Evolutionary conservation across 2,113 vertebrate species (phyloP).

Genomic region (Vidua macroura): DNA sequence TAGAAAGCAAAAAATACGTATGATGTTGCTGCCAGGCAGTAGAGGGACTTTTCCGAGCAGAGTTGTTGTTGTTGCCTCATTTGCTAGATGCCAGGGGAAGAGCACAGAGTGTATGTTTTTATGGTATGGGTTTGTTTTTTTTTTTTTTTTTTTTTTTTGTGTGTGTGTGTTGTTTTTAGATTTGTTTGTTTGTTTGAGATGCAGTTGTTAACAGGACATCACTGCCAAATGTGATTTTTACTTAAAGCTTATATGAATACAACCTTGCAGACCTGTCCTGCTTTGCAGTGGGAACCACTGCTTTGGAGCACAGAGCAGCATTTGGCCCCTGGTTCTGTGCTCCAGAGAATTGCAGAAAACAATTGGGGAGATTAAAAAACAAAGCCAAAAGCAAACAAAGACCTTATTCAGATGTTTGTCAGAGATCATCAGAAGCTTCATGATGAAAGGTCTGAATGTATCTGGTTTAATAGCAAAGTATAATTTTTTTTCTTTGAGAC

Average conservation of each 20-base stretch:
- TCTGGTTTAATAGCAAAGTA: slow-evolving; percentile 55
- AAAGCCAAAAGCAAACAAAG: slow-evolving; percentile 44
- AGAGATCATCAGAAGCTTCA: slow-evolving; percentile 48
- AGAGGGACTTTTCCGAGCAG: not conserved
- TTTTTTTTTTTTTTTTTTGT: too few species aligned
- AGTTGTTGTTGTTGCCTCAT: slow-evolving; percentile 41
- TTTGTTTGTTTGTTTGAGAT: not conserved
- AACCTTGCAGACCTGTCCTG: slow-evolving; percentile 7
- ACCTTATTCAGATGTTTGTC: slow-evolving; percentile 34
- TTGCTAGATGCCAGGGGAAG: slow-evolving; percentile 22
- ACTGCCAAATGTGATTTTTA: slow-evolving; percentile 20
- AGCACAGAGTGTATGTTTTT: slow-evolving; percentile 9
- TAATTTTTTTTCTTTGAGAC: slow-evolving; percentile 19
- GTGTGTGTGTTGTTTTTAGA: slow-evolving; percentile 38
- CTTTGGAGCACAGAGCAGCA: not conserved
- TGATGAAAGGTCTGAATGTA: slow-evolving; percentile 50
- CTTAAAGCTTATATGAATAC: not conserved
- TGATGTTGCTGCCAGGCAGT: slow-evolving; percentile 43
- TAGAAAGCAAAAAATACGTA: slow-evolving; percentile 43
- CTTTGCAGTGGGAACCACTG: not conserved
- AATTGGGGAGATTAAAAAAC: slow-evolving; percentile 9
- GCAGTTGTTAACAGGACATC: slow-evolving; percentile 1
- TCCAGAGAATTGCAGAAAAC: not conserved
- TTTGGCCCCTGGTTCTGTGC: not conserved
- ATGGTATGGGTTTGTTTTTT: not conserved